These are phyloP conservation scores for Harpegnathos saltator DNA, from an alignment of 1,140 invertebrate genomes.

Conservation along the genomic window DNA sequence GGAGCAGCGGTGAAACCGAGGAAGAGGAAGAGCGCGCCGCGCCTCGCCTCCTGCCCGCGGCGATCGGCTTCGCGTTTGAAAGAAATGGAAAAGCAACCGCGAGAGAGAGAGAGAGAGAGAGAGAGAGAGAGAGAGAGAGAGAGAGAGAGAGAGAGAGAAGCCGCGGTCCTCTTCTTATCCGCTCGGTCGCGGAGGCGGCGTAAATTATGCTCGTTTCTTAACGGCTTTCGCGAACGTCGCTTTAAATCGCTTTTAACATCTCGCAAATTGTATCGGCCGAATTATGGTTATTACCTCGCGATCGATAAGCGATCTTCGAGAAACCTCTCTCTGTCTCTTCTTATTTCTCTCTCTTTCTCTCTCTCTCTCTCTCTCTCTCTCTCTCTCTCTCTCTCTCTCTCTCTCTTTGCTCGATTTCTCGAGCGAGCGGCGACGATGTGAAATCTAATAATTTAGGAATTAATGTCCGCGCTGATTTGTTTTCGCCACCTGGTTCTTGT, in stretches of 20 bases:
- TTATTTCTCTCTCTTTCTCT: too few relatives aligned
- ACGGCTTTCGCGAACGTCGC: constrained; percentile 36
- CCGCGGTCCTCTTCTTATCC: neutral
- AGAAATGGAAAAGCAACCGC: constrained; percentile 56
- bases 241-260: constrained; percentile 41
- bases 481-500: neutral
- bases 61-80: constrained; percentile 32
- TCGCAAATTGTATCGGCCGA: neutral
- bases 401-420: too few relatives aligned
- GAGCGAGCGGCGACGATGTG: too few relatives aligned
- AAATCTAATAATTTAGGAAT: too few relatives aligned
- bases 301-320: neutral
- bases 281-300: constrained; percentile 41
- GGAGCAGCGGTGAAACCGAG: constrained; percentile 6
- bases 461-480: too few relatives aligned
- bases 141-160: too few relatives aligned
- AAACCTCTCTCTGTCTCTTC: too few relatives aligned
- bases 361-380: too few relatives aligned
- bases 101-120: too few relatives aligned
- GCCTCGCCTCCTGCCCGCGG: constrained; percentile 18
- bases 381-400: too few relatives aligned
- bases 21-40: constrained; percentile 48
- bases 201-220: constrained; percentile 38
- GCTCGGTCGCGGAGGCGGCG: neutral
- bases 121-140: too few relatives aligned